Conservation (phyloP, 2,797 vertebrate genomes). For the Mormyrops boulengeri region DNA sequence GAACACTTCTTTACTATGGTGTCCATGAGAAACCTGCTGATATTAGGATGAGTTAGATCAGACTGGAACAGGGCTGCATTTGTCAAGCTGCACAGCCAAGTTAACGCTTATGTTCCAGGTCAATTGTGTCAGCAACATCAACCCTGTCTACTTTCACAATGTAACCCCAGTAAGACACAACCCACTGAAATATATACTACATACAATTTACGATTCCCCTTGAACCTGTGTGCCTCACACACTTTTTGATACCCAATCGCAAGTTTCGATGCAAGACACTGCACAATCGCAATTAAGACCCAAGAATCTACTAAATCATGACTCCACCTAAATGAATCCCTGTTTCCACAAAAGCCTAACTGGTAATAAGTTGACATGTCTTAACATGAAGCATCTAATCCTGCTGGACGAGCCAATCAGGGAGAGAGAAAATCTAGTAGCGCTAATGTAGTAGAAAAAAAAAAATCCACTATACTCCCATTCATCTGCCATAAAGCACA, state of each 20-base stretch:
- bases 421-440: not conserved
- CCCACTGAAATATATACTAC: not conserved
- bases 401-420: not conserved
- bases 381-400: not conserved
- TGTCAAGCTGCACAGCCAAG: not conserved
- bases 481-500: not conserved
- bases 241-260: not conserved
- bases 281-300: not conserved
- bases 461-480: not conserved
- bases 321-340: slow-evolving; percentile 1
- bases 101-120: not conserved
- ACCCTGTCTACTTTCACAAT: not conserved
- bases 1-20: not conserved
- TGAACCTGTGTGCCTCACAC: not conserved
- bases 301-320: not conserved
- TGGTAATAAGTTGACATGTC: not conserved
- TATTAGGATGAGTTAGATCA: not conserved
- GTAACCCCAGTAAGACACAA: not conserved
- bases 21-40: not conserved
- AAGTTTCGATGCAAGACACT: not conserved
- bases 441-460: not conserved
- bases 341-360: not conserved
- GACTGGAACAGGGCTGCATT: not conserved
- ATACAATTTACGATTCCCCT: not conserved
- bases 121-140: not conserved